phyloP scores from a whole-genome alignment of 2,113 vertebrate species.

The Tylochromis polylepis region DNA sequence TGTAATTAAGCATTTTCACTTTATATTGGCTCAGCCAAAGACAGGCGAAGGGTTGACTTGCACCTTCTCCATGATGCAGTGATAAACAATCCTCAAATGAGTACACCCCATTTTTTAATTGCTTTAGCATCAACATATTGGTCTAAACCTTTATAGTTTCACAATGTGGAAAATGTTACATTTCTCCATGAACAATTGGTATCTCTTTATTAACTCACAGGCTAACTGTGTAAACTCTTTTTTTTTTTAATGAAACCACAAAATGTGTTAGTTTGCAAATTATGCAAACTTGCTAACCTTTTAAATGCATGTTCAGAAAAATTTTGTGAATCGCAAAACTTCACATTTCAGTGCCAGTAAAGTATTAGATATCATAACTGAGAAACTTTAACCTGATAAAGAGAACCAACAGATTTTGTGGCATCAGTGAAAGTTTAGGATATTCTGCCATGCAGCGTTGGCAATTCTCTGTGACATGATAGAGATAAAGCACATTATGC shows the following conservation, averaged over 20 bases:
- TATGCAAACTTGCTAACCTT: neutral
- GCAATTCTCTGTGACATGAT: slow-evolving; percentile 5
- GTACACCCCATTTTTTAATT: neutral
- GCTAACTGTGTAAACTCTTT: neutral
- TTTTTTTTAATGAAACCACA: neutral
- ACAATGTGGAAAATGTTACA: neutral
- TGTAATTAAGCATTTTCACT: slow-evolving; percentile 28
- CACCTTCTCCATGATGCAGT: neutral
- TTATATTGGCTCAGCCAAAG: slow-evolving; percentile 22
- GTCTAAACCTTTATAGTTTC: neutral
- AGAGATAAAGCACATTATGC: slow-evolving; percentile 39
- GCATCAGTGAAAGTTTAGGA: neutral
- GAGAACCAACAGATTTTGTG: neutral
- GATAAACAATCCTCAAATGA: neutral
- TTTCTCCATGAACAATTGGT: neutral
- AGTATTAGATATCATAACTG: neutral
- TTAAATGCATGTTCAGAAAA: neutral
- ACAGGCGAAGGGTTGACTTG: neutral
- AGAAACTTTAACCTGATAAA: neutral
- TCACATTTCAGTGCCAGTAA: neutral
- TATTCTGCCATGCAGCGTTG: neutral
- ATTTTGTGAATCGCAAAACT: neutral
- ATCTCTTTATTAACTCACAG: neutral
- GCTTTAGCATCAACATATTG: neutral
- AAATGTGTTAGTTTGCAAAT: neutral